Evolutionary conservation across 2,797 vertebrate genomes (phyloP).

Genomic region (Melanotaenia trifasciata): DNA sequence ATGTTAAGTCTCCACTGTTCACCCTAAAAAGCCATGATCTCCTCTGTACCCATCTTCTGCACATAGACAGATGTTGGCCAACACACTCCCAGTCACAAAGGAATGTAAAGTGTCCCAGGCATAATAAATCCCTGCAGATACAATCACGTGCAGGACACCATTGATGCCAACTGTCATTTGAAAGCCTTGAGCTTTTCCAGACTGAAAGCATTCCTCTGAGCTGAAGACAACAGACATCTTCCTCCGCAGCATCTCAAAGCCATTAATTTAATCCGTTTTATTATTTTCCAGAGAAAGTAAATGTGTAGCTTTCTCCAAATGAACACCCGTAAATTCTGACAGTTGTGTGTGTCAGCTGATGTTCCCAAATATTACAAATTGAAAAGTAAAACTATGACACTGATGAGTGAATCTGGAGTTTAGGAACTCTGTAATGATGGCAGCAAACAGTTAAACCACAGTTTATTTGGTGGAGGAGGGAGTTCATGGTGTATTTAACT

Average conservation of each 20-base stretch:
- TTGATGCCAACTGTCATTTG: constrained; percentile 52
- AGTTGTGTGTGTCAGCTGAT: too few species aligned
- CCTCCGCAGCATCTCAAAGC: background rate
- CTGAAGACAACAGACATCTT: background rate
- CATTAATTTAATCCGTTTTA: background rate
- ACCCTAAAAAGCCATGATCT: background rate
- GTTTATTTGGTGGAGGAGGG: constrained; percentile 10
- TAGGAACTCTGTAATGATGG: constrained; percentile 44
- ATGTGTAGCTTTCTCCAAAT: background rate
- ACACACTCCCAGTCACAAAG: constrained; percentile 13
- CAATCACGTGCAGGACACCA: constrained; percentile 29
- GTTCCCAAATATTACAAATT: background rate
- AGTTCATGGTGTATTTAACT: constrained; percentile 23
- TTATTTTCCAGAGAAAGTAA: background rate
- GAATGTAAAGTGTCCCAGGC: constrained; percentile 46
- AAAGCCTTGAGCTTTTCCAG: constrained; percentile 47
- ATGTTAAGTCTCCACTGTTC: background rate
- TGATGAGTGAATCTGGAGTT: background rate
- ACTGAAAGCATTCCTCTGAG: constrained; percentile 56
- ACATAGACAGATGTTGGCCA: constrained; percentile 11
- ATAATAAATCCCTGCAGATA: constrained; percentile 60
- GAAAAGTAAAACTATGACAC: background rate
- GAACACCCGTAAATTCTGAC: background rate
- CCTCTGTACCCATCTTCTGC: background rate
- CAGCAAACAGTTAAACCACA: constrained; percentile 57